Percentiles rank a stretch among this genome's conserved stretches.
Conservation (phyloP, 1,140 invertebrate species). For the Drosophila serrata region DNA sequence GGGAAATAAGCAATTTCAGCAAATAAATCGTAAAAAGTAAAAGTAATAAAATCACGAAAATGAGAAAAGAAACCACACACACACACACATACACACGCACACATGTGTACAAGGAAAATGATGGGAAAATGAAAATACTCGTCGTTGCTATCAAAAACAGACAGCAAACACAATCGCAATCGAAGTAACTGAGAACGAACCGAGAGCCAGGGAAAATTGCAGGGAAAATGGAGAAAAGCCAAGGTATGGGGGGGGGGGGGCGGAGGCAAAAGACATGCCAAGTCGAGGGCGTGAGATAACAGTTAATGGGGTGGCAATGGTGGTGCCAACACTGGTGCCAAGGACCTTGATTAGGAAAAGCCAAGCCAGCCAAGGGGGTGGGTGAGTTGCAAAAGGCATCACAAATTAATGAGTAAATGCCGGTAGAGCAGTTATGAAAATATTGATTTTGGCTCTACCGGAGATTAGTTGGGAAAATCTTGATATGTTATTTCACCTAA, state of each 20-base stretch:
- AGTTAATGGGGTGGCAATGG: conserved; percentile 55
- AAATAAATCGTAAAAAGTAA: conserved; percentile 84
- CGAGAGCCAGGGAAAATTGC: conserved; percentile 18
- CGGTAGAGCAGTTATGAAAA: conserved; percentile 41
- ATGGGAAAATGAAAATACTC: conserved; percentile 62
- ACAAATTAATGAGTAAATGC: conserved; percentile 53
- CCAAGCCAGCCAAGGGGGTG: conserved; percentile 2
- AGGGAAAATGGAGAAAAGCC: background rate
- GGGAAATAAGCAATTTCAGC: conserved; percentile 82
- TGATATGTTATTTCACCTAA: conserved; percentile 4
- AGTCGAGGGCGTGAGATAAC: conserved; percentile 45
- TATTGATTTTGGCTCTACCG: conserved; percentile 34
- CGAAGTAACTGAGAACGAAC: conserved; percentile 62
- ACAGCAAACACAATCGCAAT: conserved; percentile 58
- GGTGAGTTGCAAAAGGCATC: conserved; percentile 1
- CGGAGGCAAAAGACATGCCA: conserved; percentile 4
- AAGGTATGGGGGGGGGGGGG: background rate
- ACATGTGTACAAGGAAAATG: conserved; percentile 33
- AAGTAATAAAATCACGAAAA: conserved; percentile 83
- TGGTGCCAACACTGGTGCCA: conserved; percentile 41
- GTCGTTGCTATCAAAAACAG: conserved; percentile 67
- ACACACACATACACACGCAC: conserved; percentile 7
- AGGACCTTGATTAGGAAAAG: conserved; percentile 43
- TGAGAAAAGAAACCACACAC: conserved; percentile 74
- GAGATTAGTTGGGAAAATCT: conserved; percentile 7